Percentiles rank a stretch among this genome's conserved stretches.
Evolutionary conservation across 2,113 vertebrate genomes (phyloP).

Genomic region (Tyrannus savana): DNA sequence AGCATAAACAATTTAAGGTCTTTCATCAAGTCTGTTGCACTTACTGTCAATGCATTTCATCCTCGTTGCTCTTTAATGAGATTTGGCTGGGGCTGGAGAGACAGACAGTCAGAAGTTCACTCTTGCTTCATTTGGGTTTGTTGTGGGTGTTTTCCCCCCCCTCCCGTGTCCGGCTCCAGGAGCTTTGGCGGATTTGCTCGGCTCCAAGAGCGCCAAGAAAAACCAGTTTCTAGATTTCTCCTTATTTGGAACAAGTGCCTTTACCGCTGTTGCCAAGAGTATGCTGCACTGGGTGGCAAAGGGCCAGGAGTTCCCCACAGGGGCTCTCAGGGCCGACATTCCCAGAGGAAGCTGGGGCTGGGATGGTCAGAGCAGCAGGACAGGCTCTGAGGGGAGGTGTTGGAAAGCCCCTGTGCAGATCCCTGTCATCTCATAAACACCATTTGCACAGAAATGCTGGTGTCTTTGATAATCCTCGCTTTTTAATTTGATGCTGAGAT

Average conservation of each 20-base stretch:
- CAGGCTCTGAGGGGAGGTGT: neutral
- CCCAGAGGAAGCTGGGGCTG: neutral
- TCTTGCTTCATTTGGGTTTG: neutral
- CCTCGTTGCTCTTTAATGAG: neutral
- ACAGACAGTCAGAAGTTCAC: conserved; percentile 26
- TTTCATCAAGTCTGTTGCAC: neutral
- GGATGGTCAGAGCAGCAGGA: neutral
- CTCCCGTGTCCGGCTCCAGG: fast-evolving
- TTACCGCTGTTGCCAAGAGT: conserved; percentile 11
- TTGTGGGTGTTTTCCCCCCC: neutral
- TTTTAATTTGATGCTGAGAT: neutral
- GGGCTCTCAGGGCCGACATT: neutral
- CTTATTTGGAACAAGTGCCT: neutral
- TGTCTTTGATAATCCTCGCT: neutral
- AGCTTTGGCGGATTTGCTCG: neutral
- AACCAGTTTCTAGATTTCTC: neutral
- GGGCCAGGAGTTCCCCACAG: neutral
- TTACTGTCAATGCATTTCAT: neutral
- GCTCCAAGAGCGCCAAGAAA: neutral
- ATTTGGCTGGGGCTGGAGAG: neutral
- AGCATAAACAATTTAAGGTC: neutral
- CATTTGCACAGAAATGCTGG: neutral
- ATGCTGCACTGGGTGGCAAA: neutral
- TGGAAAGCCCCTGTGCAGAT: too few species aligned
- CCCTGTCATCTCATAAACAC: neutral